These are phyloP conservation scores for Papilio gigon DNA, from an alignment of 2,888 invertebrate species.

Conservation along the genomic window DNA sequence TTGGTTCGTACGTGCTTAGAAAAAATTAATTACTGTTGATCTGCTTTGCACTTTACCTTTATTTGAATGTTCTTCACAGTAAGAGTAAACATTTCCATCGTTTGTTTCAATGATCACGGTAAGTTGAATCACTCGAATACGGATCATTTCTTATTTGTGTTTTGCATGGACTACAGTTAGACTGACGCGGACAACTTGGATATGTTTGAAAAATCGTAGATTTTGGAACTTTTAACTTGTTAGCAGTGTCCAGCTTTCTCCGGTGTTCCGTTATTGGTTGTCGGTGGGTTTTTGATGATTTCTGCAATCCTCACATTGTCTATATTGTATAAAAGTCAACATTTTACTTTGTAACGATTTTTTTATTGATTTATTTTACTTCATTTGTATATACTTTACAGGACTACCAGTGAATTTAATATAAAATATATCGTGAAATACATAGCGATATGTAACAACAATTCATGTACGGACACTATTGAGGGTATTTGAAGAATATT, in stretches of 20 bases:
- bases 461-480: neutral
- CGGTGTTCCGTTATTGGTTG: neutral
- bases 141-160: constrained; percentile 24
- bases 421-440: neutral
- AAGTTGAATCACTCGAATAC: constrained; percentile 27
- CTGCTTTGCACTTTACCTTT: constrained; percentile 17
- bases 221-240: neutral
- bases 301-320: neutral
- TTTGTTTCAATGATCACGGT: constrained; percentile 26
- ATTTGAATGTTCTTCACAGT: constrained; percentile 34
- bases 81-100: constrained; percentile 14
- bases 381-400: neutral
- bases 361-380: neutral
- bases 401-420: neutral
- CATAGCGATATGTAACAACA: neutral
- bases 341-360: neutral
- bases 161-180: constrained; percentile 19
- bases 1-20: constrained; percentile 15
- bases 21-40: neutral
- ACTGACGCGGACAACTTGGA: neutral
- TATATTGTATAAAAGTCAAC: neutral
- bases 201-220: neutral
- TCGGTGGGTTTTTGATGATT: constrained; percentile 9
- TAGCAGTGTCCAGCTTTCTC: neutral
- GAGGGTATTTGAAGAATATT: neutral